phyloP scores from a whole-genome alignment of 2,113 vertebrate species.

The Oncorhynchus masou region DNA sequence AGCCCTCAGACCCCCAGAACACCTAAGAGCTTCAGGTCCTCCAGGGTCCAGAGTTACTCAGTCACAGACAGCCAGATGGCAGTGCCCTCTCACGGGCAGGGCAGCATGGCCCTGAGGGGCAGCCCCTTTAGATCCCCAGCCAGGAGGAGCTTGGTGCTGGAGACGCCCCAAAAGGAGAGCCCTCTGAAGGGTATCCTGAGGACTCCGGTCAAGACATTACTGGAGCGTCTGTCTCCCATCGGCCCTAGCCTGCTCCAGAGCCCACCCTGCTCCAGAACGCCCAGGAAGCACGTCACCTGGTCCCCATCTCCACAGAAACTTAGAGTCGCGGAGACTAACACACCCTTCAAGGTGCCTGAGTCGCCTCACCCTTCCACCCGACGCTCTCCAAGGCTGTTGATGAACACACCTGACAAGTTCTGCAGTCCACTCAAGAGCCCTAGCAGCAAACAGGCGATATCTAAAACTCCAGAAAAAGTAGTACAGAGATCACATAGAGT shows the following conservation, averaged over 20 bases:
- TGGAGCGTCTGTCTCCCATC: slow-evolving; percentile 37
- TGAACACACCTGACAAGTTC: slow-evolving; percentile 39
- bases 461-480: slow-evolving; percentile 60
- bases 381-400: slow-evolving; percentile 45
- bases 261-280: slow-evolving; percentile 41
- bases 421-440: slow-evolving; percentile 41
- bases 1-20: slow-evolving; percentile 39
- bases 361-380: slow-evolving; percentile 47
- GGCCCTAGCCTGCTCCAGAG: neutral
- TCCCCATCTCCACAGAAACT: slow-evolving; percentile 66
- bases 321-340: slow-evolving; percentile 4
- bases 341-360: slow-evolving; percentile 59
- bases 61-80: slow-evolving; percentile 46
- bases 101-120: slow-evolving; percentile 41
- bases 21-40: slow-evolving; percentile 10
- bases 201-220: slow-evolving; percentile 57
- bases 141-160: slow-evolving; percentile 41
- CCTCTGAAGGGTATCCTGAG: slow-evolving; percentile 56
- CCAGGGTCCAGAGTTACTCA: slow-evolving; percentile 18
- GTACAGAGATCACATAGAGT: neutral
- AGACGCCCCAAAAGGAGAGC: slow-evolving; percentile 50
- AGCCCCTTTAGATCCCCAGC: slow-evolving; percentile 57
- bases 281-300: slow-evolving; percentile 67
- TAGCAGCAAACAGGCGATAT: slow-evolving; percentile 42
- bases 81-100: slow-evolving; percentile 18